Evolutionary conservation across 2,888 invertebrate genomes (phyloP).

Genomic region (Loripinus fragilis): DNA sequence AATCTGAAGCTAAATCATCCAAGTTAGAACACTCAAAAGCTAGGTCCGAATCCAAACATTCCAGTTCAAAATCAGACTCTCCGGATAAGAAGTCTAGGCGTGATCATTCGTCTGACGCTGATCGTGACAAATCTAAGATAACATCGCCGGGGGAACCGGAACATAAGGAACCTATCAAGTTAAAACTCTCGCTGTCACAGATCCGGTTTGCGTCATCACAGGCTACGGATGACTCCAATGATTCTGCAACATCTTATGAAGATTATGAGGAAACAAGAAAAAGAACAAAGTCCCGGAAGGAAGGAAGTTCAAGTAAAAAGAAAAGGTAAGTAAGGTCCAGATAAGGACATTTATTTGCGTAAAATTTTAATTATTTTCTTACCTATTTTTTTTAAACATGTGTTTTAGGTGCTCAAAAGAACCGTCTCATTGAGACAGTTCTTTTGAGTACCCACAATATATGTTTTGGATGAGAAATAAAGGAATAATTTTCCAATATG

Average conservation of each 20-base stretch:
- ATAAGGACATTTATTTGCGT: too few relatives aligned
- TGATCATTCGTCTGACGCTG: slow-evolving; percentile 21
- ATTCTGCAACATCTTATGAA: slow-evolving; percentile 48
- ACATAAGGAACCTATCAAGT: slow-evolving; percentile 57
- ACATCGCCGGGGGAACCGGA: slow-evolving; percentile 43
- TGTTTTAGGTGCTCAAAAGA: too few relatives aligned
- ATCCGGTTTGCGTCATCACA: slow-evolving; percentile 26
- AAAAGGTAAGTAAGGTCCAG: slow-evolving; percentile 49
- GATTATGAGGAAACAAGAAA: slow-evolving; percentile 41
- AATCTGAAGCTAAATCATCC: slow-evolving; percentile 20
- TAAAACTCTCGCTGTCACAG: slow-evolving; percentile 57
- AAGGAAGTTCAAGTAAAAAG: slow-evolving; percentile 58
- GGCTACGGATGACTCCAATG: slow-evolving; percentile 38
- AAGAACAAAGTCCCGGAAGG: slow-evolving; percentile 47
- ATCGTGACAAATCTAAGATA: slow-evolving; percentile 36
- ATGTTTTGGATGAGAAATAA: too few relatives aligned
- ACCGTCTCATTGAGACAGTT: too few relatives aligned
- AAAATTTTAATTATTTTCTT: too few relatives aligned
- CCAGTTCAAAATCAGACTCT: slow-evolving; percentile 39
- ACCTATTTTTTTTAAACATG: too few relatives aligned
- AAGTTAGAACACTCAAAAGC: slow-evolving; percentile 41
- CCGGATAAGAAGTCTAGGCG: slow-evolving; percentile 51
- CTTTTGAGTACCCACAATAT: too few relatives aligned
- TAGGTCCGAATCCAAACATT: slow-evolving; percentile 36
- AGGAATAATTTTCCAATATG: too few relatives aligned